A percentile compares a stretch with the other conserved stretches of the same genome.
These are phyloP conservation scores for Leptodirus hochenwartii DNA, from an alignment of 2,888 invertebrate species.

Conservation along the genomic window DNA sequence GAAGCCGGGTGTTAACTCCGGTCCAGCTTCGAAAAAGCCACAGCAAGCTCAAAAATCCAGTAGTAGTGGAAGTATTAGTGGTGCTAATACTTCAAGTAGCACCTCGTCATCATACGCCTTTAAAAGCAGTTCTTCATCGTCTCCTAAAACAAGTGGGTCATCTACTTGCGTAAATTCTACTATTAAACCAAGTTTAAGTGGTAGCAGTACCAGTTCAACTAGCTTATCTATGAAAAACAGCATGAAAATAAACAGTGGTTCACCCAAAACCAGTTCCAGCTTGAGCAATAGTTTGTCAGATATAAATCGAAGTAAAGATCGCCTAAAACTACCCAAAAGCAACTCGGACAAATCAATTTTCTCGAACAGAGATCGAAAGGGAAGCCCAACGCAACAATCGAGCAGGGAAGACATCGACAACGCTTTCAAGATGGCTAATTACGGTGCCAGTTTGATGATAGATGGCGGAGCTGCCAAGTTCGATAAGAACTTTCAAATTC, in stretches of 20 bases:
- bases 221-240: too few relatives aligned
- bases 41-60: slow-evolving; percentile 30
- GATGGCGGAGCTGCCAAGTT: slow-evolving; percentile 44
- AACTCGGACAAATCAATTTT: slow-evolving; percentile 46
- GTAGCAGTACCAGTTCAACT: too few relatives aligned
- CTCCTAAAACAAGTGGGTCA: slow-evolving; percentile 1
- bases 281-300: slow-evolving; percentile 27
- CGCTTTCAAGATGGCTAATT: slow-evolving; percentile 30
- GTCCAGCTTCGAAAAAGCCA: slow-evolving; percentile 70
- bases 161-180: slow-evolving; percentile 3
- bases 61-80: too few relatives aligned
- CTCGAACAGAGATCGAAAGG: slow-evolving; percentile 38
- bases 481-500: slow-evolving; percentile 73
- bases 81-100: slow-evolving; percentile 12
- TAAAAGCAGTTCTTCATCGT: too few relatives aligned
- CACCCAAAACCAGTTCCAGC: not conserved
- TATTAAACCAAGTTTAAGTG: too few relatives aligned
- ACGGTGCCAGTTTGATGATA: slow-evolving; percentile 42
- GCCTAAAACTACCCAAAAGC: slow-evolving; percentile 38
- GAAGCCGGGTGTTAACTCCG: slow-evolving; percentile 71
- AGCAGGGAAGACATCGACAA: slow-evolving; percentile 44
- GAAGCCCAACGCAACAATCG: slow-evolving; percentile 47
- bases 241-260: slow-evolving; percentile 5
- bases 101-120: too few relatives aligned
- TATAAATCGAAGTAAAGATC: slow-evolving; percentile 40